These are phyloP conservation scores for Globodera rostochiensis DNA, from an alignment of 1,140 invertebrate species.

Conservation along the genomic window DNA sequence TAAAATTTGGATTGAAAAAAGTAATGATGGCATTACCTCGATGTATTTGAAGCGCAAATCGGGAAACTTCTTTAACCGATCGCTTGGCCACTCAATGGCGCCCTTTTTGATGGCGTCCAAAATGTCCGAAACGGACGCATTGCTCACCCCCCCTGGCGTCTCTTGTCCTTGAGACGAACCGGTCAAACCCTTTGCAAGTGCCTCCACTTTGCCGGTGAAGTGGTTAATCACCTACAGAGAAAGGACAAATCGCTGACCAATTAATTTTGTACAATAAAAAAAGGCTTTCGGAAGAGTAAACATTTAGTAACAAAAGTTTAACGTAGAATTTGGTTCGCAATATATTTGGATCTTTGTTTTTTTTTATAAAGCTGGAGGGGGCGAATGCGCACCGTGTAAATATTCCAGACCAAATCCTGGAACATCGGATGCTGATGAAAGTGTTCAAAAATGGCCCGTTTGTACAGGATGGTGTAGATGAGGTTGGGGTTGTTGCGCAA, in stretches of 20 bases:
- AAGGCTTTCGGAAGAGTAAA: too few species aligned
- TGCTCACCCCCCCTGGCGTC: neutral
- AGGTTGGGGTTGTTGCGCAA: slow-evolving; percentile 88
- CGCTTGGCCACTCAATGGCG: slow-evolving; percentile 82
- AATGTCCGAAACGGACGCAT: slow-evolving; percentile 75
- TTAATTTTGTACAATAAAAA: too few species aligned
- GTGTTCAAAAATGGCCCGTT: slow-evolving; percentile 83
- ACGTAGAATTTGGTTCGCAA: too few species aligned
- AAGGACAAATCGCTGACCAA: neutral
- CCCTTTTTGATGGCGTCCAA: slow-evolving; percentile 83
- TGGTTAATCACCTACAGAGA: slow-evolving; percentile 78
- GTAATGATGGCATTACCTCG: slow-evolving; percentile 68
- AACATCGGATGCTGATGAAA: slow-evolving; percentile 85
- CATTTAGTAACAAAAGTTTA: too few species aligned
- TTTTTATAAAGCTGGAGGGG: neutral
- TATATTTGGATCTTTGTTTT: too few species aligned
- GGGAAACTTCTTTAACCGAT: slow-evolving; percentile 86
- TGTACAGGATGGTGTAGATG: slow-evolving; percentile 92
- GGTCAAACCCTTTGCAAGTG: slow-evolving; percentile 67
- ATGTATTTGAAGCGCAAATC: slow-evolving; percentile 98
- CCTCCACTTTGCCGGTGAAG: slow-evolving; percentile 80
- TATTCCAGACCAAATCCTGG: slow-evolving; percentile 93
- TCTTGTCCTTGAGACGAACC: neutral
- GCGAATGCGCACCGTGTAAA: slow-evolving; percentile 79
- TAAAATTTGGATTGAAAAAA: too few species aligned